Evolutionary conservation across 1,140 invertebrate genomes (phyloP), one percentile per base, ranked within the genome.

Genomic region (Battus philenor): DNA sequence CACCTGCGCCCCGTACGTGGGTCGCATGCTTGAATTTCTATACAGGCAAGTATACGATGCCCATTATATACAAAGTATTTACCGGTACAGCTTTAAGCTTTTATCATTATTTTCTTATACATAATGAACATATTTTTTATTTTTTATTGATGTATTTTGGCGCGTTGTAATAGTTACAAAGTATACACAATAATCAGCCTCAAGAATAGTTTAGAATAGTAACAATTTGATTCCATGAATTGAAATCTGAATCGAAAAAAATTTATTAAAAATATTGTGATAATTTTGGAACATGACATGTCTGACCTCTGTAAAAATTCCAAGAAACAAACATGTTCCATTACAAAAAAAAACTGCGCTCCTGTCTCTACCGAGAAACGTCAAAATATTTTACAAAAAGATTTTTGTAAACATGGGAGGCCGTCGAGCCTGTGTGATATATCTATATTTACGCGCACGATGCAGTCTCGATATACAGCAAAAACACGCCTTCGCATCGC

Each of bases 331-430:
- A 0, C 15, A n/a, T 11, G 2, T 18, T 11, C n/a, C 6, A 20
- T 20, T 20, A 20, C 18, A 6, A 20, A 20, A 39, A 24, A n/a
- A n/a, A 48, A 56, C 46, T 47, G 54, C 59, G 39, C 36, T 58
- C 49, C 43, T 51, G 50, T 61, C 50, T 69, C 59, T 81, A 81
- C 80, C 56, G 36, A 71, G 77, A 84, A 84, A 67, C 61, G 77
- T 81, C 80, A 79, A 80, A 84, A 81, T 80, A 84, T 79, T 69
- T 80, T 68, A 80, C 54, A 70, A 41, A 43, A 47, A 54, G 44
- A 50, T 53, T 62, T 61, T 64, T 54, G 57, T 62, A 63, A 67
- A 70, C 62, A 68, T 62, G 56, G 61, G 58, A 73, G 63, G 63
- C 71, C 66, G 55, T 47, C 44, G 57, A n/a, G 52, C 29, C 47